phyloP scores from a whole-genome alignment of 2,113 vertebrate species.

The Aspidoscelis tigris region DNA sequence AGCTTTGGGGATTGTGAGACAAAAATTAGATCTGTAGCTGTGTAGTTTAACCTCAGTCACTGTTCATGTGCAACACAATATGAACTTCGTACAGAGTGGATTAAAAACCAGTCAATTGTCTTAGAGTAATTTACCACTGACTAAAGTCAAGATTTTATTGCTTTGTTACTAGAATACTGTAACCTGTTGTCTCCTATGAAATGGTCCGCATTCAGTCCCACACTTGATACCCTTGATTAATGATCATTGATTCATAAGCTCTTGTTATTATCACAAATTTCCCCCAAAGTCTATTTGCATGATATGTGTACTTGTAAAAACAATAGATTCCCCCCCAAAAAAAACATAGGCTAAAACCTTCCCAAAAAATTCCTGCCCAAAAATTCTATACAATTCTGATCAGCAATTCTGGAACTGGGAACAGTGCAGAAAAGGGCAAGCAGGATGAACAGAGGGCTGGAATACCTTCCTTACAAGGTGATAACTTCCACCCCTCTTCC shows the following conservation, averaged over 20 bases:
- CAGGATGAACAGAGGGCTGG: too few species aligned
- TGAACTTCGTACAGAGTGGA: neutral
- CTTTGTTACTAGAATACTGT: conserved; percentile 14
- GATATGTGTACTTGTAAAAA: conserved; percentile 18
- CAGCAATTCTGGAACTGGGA: too few species aligned
- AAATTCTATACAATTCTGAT: too few species aligned
- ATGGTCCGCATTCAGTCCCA: neutral
- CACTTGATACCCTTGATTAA: conserved; percentile 6
- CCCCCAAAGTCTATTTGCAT: conserved; percentile 13
- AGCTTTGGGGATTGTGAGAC: too few species aligned
- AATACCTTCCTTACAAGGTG: too few species aligned
- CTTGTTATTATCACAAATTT: conserved; percentile 28
- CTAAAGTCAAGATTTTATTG: neutral
- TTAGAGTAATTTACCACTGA: neutral
- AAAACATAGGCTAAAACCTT: conserved; percentile 2
- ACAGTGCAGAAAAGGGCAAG: too few species aligned
- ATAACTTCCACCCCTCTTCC: too few species aligned
- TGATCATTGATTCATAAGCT: conserved; percentile 18
- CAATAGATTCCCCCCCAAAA: neutral
- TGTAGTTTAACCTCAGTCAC: too few species aligned
- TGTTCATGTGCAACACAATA: neutral
- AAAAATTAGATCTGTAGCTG: too few species aligned
- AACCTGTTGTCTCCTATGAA: conserved; percentile 4
- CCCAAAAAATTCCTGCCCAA: neutral
- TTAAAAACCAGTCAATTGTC: neutral